A percentile compares a stretch with the other conserved stretches of the same genome.
phyloP scores from a whole-genome alignment of 2,797 vertebrate species.

The Acipenser oxyrinchus region DNA sequence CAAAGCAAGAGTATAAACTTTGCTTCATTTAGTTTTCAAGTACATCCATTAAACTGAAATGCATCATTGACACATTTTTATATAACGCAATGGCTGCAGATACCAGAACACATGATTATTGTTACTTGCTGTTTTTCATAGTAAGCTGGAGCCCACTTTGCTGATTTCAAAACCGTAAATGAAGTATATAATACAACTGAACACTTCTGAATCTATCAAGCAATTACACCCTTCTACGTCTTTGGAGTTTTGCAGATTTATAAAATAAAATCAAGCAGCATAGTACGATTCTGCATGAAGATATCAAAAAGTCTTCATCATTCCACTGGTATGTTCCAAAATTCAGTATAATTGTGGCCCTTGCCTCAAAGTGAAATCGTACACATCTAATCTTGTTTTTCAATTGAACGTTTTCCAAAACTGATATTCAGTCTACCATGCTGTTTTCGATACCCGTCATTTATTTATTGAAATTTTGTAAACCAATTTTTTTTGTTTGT shows the following conservation, averaged over 20 bases:
- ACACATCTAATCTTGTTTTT: not conserved
- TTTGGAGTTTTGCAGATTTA: not conserved
- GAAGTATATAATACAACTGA: too few relatives aligned
- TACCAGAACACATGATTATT: too few relatives aligned
- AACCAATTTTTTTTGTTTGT: not conserved
- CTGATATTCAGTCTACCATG: not conserved
- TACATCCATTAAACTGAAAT: too few relatives aligned
- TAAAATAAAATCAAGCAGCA: not conserved
- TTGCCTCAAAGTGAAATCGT: not conserved
- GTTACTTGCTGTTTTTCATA: too few relatives aligned
- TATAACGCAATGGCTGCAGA: too few relatives aligned
- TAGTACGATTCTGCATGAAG: not conserved
- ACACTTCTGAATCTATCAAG: too few relatives aligned
- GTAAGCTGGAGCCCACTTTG: too few relatives aligned
- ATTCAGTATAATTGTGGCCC: not conserved
- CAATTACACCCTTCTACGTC: not conserved
- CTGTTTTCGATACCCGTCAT: not conserved
- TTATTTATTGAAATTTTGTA: not conserved
- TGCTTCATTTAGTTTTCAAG: too few relatives aligned
- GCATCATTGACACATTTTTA: too few relatives aligned
- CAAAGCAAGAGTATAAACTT: too few relatives aligned
- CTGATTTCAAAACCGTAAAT: too few relatives aligned
- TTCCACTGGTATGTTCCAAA: not conserved
- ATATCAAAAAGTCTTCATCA: not conserved
- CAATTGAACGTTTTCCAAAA: slow-evolving; percentile 1